These are phyloP conservation scores for Boulengeromyrus knoepffleri DNA, from an alignment of 2,113 vertebrate genomes.

Conservation along the genomic window DNA sequence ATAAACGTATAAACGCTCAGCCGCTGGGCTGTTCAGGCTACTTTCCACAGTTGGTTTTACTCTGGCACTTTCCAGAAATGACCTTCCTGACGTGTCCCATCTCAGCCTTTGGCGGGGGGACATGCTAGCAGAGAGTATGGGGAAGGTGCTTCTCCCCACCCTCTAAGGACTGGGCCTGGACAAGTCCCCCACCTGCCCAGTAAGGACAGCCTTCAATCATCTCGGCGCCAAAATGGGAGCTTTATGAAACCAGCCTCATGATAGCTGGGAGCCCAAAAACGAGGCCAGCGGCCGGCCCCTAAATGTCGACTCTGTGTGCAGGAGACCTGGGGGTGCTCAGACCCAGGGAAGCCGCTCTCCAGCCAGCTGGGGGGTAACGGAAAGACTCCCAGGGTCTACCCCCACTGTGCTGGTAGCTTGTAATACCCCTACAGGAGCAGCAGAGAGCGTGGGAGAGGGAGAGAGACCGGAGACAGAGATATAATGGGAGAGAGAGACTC, in stretches of 20 bases:
- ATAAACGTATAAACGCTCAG: not conserved
- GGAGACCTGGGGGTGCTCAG: not conserved
- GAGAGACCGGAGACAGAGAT: not conserved
- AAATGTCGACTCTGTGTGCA: not conserved
- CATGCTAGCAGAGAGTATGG: not conserved
- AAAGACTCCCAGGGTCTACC: constrained; percentile 60
- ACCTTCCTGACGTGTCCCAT: not conserved
- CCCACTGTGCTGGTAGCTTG: constrained; percentile 30
- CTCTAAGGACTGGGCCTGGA: not conserved
- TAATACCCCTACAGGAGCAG: constrained; percentile 48
- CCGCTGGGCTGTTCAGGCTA: not conserved
- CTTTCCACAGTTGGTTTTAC: not conserved
- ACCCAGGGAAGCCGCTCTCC: not conserved
- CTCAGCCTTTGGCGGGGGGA: not conserved
- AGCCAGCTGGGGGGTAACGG: constrained; percentile 43
- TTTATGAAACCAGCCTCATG: not conserved
- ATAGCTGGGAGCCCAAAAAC: not conserved
- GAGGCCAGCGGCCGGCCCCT: not conserved
- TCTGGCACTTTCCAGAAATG: not conserved
- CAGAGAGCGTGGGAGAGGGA: not conserved
- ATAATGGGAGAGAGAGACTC: not conserved
- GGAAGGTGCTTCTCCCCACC: not conserved
- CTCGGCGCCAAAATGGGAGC: not conserved
- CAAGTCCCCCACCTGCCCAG: not conserved
- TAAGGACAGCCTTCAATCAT: not conserved